Evolutionary conservation across 2,888 invertebrate genomes (phyloP).

Genomic region (Microctonus aethiopoides): DNA sequence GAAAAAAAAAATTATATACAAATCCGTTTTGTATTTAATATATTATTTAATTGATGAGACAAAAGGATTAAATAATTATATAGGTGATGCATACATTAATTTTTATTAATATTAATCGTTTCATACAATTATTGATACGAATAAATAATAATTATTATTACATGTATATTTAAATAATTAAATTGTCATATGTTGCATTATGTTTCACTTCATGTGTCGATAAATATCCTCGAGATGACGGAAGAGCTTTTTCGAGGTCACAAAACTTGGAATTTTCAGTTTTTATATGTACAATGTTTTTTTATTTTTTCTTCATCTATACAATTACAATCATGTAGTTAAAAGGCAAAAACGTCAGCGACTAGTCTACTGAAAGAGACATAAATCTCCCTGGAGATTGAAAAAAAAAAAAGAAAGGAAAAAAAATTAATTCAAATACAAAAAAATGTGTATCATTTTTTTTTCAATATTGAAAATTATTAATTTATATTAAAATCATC

Average conservation of each 20-base stretch:
- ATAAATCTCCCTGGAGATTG: background rate
- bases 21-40: slow-evolving; percentile 24
- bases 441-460: background rate
- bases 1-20: slow-evolving; percentile 21
- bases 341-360: background rate
- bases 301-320: slow-evolving; percentile 1
- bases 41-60: background rate
- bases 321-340: slow-evolving; percentile 2
- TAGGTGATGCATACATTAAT: background rate
- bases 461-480: background rate
- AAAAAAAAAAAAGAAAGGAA: background rate
- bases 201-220: background rate
- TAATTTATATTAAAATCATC: background rate
- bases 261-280: slow-evolving; percentile 12
- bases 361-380: background rate
- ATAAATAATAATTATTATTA: background rate
- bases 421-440: background rate
- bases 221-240: slow-evolving; percentile 14
- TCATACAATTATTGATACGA: background rate
- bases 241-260: slow-evolving; percentile 17
- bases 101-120: background rate
- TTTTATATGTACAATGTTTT: background rate
- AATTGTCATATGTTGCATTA: no score
- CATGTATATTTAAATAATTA: slow-evolving; percentile 1
- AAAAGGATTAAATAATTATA: background rate